phyloP scores from a whole-genome alignment of 2,113 vertebrate genomes.

The Nothocercus julius region DNA sequence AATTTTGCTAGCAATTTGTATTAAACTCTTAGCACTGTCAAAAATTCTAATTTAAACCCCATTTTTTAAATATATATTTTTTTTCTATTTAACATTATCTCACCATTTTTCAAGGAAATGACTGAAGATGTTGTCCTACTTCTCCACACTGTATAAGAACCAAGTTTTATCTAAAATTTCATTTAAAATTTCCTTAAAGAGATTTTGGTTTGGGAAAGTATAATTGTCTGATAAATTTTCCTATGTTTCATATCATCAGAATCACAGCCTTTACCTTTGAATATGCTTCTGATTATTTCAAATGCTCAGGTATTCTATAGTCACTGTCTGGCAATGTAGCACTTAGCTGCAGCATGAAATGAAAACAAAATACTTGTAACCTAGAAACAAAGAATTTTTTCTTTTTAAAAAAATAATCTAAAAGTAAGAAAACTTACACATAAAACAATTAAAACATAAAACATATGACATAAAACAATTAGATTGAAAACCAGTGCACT shows the following conservation, averaged over 20 bases:
- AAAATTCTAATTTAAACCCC: not conserved
- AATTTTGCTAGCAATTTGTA: not conserved
- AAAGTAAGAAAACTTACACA: not conserved
- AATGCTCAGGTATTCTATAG: not conserved
- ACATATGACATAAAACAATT: not conserved
- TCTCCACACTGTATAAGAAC: not conserved
- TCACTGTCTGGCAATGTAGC: not conserved
- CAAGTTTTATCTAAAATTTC: not conserved
- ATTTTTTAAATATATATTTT: not conserved
- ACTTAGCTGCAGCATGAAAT: not conserved
- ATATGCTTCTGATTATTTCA: not conserved
- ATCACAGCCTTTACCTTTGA: not conserved
- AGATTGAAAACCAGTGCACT: not conserved
- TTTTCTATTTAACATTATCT: not conserved
- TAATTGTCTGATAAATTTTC: not conserved
- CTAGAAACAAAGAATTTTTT: not conserved
- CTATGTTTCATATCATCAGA: not conserved
- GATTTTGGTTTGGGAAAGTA: not conserved
- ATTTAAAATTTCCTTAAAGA: not conserved
- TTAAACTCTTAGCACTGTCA: not conserved
- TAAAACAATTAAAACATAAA: no score
- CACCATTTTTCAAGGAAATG: not conserved
- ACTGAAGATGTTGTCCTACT: not conserved
- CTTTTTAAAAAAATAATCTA: not conserved
- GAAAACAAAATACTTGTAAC: not conserved